Percentiles rank a stretch among this genome's conserved stretches.
Conservation (phyloP, 53 echinoderm and acorn worm genomes). For the Mesocentrotus franciscanus region DNA sequence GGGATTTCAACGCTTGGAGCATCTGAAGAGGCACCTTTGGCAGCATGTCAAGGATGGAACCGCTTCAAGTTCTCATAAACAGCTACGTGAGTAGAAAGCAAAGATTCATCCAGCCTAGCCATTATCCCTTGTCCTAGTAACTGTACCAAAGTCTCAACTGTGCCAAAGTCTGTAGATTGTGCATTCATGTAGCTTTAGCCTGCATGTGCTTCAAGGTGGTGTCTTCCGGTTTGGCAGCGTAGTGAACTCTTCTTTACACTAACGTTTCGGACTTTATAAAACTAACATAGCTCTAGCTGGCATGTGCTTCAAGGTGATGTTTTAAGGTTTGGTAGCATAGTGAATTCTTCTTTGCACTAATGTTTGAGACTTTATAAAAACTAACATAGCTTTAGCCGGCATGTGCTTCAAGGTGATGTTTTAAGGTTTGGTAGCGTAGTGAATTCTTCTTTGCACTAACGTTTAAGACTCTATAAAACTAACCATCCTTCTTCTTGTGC, state of each 20-base stretch:
- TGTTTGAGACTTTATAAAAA: background rate
- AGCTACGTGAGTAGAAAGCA: conserved; percentile 36
- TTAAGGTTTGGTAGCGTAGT: too few relatives aligned
- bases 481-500: background rate
- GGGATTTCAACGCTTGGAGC: conserved; percentile 36
- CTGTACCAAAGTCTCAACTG: background rate
- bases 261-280: background rate
- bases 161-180: background rate
- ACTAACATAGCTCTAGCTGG: background rate
- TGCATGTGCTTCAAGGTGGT: conserved; percentile 1
- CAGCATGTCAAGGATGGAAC: conserved; percentile 16
- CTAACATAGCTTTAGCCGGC: background rate
- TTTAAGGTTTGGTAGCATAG: background rate
- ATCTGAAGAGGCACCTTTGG: conserved; percentile 31
- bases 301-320: too few relatives aligned
- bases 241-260: background rate
- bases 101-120: background rate
- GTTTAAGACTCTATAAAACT: background rate
- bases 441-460: too few relatives aligned
- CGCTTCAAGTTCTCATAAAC: background rate
- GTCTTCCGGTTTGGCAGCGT: background rate
- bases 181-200: conserved; percentile 35
- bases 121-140: background rate
- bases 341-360: background rate
- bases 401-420: too few relatives aligned